Evolutionary conservation across 2,888 invertebrate genomes (phyloP), one percentile per base, ranked within the genome.

Genomic region (Neoascia interrupta): DNA sequence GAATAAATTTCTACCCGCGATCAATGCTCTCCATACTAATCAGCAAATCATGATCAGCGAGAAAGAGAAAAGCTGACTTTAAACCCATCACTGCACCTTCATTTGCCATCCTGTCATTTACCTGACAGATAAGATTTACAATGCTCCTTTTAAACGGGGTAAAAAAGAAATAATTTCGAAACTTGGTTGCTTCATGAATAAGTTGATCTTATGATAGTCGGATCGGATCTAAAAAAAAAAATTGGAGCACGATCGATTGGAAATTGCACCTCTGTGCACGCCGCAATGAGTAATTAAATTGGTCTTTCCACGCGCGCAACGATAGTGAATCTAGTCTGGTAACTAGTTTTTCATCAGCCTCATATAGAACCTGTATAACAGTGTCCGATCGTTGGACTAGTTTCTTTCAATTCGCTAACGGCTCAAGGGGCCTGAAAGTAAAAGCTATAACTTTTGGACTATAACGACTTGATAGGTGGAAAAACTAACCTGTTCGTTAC

Each of bases 1-100:
- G 47, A 53, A 54, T 74, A 23, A 61, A 61, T 47, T 66, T 53
- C 34, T 39, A 36, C 45, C 18, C 51, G 37, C 54, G 51, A 69
- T 51, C 36, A 51, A 63, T 56, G 69, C 69, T 75, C 37, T 63
- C 69, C 69, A 75, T 75, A 75, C 31, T 56, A 69, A 69, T 61
- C 69, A 43, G 37, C 16, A 19, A 13, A 56, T 66, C 56, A 39
- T 36, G 54, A 68, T 39, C 19, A 54, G 69, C 18, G 5, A 15
- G 41, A 28, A 70, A 70, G 47, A 73, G 56, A 64, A 56, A 58
- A 73, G 37, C 47, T 45, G n/a, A n/a, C n/a, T n/a, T n/a, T n/a
- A n/a, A n/a, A n/a, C n/a, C n/a, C n/a, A n/a, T n/a, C n/a, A n/a
- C n/a, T n/a, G n/a, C n/a, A n/a, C n/a, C n/a, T n/a, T n/a, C n/a